Evolutionary conservation across 2,888 invertebrate genomes (phyloP), one percentile per base, ranked within the genome.

Genomic region (Hemithea aestivaria): DNA sequence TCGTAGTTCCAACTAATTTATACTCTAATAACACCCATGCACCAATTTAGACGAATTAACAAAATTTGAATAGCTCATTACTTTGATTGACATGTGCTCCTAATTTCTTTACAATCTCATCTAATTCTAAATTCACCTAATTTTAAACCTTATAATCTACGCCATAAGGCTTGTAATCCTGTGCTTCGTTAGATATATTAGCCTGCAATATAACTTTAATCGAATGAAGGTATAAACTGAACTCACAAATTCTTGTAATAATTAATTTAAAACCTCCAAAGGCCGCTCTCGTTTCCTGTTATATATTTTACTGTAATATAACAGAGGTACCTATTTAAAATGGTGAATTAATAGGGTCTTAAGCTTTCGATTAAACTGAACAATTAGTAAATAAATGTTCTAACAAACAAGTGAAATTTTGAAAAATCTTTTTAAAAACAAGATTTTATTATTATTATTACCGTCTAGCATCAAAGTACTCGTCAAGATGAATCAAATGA

Each of bases 41-140:
- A 72, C 65, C 66, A 64, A 66, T 70, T 66, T 63, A 63, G 70
- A 58, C 62, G 73, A 79, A 82, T 81, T 82, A 82, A 76, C 74
- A 63, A 53, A 75, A 81, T 82, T 81, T 75, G 77, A 79, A 82
- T 80, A 78, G 76, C 74, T 82, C 78, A 80, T 82, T 76, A 78
- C 66, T 57, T 60, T 81, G 81, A 83, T 79, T 81, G 82, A 81
- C 81, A 73, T 78, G 73, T 67, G 67, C 65, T 53, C 57, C 48
- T 73, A 77, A 75, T 73, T 70, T 66, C 53, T 42, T 53, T 53
- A 62, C 60, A 62, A 40, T 42, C 39, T 27, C 25, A 37, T 11
- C 25, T 16, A 28, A 34, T 36, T 29, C 8, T 8, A 8, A 31
- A 6, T 7, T 20, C 0, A 32, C 10, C 35, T 12, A 4, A 38